phyloP scores from a whole-genome alignment of 2,797 vertebrate species.

The Acanthopagrus latus region DNA sequence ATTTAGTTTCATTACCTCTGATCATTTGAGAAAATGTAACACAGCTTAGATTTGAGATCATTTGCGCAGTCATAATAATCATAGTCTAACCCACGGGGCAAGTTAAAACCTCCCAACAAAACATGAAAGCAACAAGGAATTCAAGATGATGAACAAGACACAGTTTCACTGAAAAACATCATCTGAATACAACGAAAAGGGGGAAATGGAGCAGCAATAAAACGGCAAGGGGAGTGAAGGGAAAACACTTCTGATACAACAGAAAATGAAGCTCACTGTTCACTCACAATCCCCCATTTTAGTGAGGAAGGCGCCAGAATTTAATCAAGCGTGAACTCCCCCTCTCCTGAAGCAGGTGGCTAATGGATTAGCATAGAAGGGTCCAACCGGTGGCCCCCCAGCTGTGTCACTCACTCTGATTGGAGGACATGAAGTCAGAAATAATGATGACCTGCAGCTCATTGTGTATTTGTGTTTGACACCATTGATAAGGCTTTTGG shows the following conservation, averaged over 20 bases:
- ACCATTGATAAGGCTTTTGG: constrained; percentile 49
- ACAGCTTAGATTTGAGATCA: constrained; percentile 38
- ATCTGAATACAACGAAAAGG: constrained; percentile 32
- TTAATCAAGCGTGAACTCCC: constrained; percentile 46
- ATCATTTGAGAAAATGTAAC: constrained; percentile 40
- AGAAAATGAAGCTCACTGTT: constrained; percentile 9
- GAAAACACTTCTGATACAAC: neutral
- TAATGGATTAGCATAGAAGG: constrained; percentile 67
- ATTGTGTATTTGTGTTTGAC: constrained; percentile 60
- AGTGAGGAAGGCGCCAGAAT: constrained; percentile 18
- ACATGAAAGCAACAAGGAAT: constrained; percentile 27
- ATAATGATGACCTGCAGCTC: constrained; percentile 79
- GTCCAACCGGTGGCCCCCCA: constrained; percentile 55
- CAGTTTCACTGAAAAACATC: constrained; percentile 9
- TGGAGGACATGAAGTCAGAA: constrained; percentile 72
- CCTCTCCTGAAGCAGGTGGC: constrained; percentile 67
- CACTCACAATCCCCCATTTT: constrained; percentile 13
- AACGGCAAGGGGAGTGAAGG: neutral
- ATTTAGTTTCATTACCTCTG: constrained; percentile 53
- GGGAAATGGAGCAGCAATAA: constrained; percentile 25
- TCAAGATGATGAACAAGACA: constrained; percentile 9
- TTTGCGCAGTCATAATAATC: constrained; percentile 51
- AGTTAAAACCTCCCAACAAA: constrained; percentile 3
- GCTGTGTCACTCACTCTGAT: constrained; percentile 59
- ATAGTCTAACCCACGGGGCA: constrained; percentile 26